phyloP scores from a whole-genome alignment of 1,140 invertebrate genomes.

The Drosophila sulfurigaster region DNA sequence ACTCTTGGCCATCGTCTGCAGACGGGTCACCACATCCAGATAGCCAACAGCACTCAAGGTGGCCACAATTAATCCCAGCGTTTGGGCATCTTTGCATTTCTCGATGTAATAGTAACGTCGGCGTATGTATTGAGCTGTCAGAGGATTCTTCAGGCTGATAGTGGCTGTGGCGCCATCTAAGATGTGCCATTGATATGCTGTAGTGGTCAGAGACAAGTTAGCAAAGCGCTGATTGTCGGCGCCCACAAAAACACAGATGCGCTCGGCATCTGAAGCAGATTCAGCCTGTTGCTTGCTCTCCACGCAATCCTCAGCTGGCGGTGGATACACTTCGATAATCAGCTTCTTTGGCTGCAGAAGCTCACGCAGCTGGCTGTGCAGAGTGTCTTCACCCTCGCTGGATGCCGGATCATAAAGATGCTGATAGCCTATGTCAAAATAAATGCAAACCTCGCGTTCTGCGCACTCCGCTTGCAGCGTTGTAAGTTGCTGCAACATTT shows the following conservation, averaged over 20 bases:
- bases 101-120: constrained; percentile 93
- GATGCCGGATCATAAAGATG: constrained; percentile 87
- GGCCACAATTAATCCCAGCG: constrained; percentile 94
- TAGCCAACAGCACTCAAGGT: constrained; percentile 94
- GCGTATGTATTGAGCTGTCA: constrained; percentile 88
- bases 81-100: constrained; percentile 94
- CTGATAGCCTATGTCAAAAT: constrained; percentile 91
- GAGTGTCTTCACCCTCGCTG: constrained; percentile 29
- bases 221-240: constrained; percentile 86
- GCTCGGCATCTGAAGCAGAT: constrained; percentile 46
- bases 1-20: constrained; percentile 90
- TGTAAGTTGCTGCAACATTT: constrained; percentile 61
- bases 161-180: constrained; percentile 56
- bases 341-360: constrained; percentile 52
- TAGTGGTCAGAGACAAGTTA: constrained; percentile 86
- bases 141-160: constrained; percentile 67
- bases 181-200: constrained; percentile 83
- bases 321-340: constrained; percentile 60
- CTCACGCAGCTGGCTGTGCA: constrained; percentile 44
- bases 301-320: constrained; percentile 35
- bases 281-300: constrained; percentile 3
- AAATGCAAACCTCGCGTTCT: constrained; percentile 87
- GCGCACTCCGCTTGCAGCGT: constrained; percentile 63
- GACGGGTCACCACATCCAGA: constrained; percentile 89
- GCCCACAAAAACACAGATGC: constrained; percentile 86